phyloP scores from a whole-genome alignment of 2,797 vertebrate species.

The Melanotaenia boesemani region DNA sequence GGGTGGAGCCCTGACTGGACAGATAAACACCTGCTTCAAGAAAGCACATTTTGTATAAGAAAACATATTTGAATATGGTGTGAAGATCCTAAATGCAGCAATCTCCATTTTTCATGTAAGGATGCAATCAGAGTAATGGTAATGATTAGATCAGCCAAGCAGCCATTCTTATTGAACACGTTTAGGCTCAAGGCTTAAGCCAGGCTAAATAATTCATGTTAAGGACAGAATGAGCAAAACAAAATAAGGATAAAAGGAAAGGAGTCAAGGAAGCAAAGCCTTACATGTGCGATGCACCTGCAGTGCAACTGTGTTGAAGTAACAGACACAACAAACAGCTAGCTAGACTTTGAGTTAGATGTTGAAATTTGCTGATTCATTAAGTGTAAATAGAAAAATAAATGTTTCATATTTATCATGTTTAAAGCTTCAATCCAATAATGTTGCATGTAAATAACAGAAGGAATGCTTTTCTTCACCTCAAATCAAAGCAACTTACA shows the following conservation, averaged over 20 bases:
- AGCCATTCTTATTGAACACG: conserved; percentile 44
- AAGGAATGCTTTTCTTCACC: not conserved
- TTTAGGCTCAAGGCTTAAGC: conserved; percentile 39
- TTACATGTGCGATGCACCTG: conserved; percentile 22
- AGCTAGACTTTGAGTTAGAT: conserved; percentile 7
- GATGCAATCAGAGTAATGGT: conserved; percentile 27
- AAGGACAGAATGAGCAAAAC: conserved; percentile 19
- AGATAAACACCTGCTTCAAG: conserved; percentile 11
- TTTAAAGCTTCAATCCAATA: conserved; percentile 18
- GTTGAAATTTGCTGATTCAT: conserved; percentile 3
- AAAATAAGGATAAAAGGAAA: conserved; percentile 23
- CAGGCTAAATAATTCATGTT: conserved; percentile 39
- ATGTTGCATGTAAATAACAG: conserved; percentile 21
- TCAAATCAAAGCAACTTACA: conserved; percentile 81
- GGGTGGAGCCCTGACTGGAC: conserved; percentile 1
- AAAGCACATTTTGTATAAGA: not conserved
- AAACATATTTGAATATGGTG: not conserved
- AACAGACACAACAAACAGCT: conserved; percentile 53
- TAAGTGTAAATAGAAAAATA: conserved; percentile 2
- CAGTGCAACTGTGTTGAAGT: conserved; percentile 10
- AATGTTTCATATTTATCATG: not conserved
- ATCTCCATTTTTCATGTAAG: conserved; percentile 17
- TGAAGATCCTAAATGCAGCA: conserved; percentile 6
- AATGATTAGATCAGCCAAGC: conserved; percentile 51
- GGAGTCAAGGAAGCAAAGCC: conserved; percentile 46